Evolutionary conservation across 2,797 vertebrate genomes (phyloP), one percentile per base, ranked within the genome.

Genomic region (Falco columbarius): DNA sequence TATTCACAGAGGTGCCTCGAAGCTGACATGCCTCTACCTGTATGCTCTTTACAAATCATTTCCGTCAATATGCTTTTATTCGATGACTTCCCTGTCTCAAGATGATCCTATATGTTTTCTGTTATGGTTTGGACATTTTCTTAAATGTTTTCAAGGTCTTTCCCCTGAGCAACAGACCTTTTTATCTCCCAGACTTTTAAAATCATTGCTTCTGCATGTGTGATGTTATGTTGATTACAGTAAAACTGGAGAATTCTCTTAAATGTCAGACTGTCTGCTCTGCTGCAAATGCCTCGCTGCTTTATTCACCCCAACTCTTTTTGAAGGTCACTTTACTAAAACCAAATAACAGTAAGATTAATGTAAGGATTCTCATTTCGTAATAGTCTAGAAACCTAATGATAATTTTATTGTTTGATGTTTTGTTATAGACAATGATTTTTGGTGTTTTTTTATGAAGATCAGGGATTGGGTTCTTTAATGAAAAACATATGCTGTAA

Each of bases 331-430:
- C 86, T 97, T 97, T 93, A 87, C 76, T 24, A 87, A 95, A 89
- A 84, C 91, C 88, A 92, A 95, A 73, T 32, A 95, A 61, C 63
- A 70, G 68, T 10, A 73, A 95, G 95, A 97, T 95, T 90, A 91
- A 97, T 59, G 90, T 26, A 79, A 46, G 54, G 84, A 38, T 66
- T 92, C 90, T 79, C 20, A 32, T 75, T 91, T 96, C 11, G 72
- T 93, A 95, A 96, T 86, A 92, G 88, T 29, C 83, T 70, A 22
- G 76, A 84, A 80, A 90, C 66, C 89, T 97, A 95, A 97, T 94
- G 96, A 94, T 93, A 81, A 83, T 93, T 96, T 95, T 77, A 97
- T 93, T 95, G 94, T 96, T 97, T 89, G 96, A 96, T 95, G 96
- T 96, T 95, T 77, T 51, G 72, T 47, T 96, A 72, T 66, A 92